These are phyloP conservation scores for Arothron firmamentum DNA, from an alignment of 2,113 vertebrate genomes.

Conservation along the genomic window DNA sequence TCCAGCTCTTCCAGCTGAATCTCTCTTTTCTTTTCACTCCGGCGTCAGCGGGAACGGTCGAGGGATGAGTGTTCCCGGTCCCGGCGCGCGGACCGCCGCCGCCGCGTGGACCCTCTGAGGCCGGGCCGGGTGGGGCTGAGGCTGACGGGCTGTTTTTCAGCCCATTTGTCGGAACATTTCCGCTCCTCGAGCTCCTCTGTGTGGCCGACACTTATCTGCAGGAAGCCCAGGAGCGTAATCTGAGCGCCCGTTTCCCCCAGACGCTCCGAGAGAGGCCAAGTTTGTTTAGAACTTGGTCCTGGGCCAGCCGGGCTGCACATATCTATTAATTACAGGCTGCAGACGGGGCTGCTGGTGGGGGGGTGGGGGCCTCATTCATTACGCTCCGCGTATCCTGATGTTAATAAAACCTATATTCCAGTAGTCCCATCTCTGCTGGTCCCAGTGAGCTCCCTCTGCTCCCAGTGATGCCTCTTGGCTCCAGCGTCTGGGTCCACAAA, in stretches of 20 bases:
- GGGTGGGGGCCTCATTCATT: background rate
- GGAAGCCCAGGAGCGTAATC: conserved; percentile 62
- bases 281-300: conserved; percentile 29
- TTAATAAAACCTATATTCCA: too few species aligned
- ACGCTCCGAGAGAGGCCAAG: background rate
- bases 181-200: conserved; percentile 9
- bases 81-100: too few species aligned
- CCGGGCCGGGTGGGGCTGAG: too few species aligned
- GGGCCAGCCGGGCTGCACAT: conserved; percentile 9
- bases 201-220: conserved; percentile 57
- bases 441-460: background rate
- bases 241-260: conserved; percentile 29
- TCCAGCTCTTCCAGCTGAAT: conserved; percentile 6
- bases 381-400: background rate
- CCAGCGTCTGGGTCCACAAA: conserved; percentile 37
- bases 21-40: too few species aligned
- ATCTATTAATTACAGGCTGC: conserved; percentile 32
- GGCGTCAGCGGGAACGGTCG: too few species aligned
- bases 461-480: conserved; percentile 29
- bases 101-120: too few species aligned
- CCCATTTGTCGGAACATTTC: background rate
- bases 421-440: too few species aligned
- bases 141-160: background rate
- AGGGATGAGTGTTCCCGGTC: too few species aligned
- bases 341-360: background rate